Evolutionary conservation across 35 echinoderm and acorn worm species (phyloP), one percentile per base, ranked within the genome.

Genomic region (Heliocidaris tuberculata): DNA sequence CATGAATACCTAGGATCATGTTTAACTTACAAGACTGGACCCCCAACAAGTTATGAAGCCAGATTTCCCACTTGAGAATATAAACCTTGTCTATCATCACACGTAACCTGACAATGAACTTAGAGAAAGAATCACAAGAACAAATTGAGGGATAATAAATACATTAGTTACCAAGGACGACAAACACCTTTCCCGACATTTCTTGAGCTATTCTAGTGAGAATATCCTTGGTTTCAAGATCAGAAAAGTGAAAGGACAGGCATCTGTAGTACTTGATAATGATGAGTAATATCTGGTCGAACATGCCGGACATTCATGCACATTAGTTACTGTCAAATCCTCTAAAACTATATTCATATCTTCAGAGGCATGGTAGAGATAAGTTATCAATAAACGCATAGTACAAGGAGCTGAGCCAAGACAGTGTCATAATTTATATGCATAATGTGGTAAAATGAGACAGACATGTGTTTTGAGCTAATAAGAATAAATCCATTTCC

Each of bases 81-180:
- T 56, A 56, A 11, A 56, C 52, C 65, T n/a, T 78, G 27, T 78
- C 65, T 24, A 27, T 78, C 65, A 78, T 27, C 65, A 78, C 65
- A 78, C 65, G 65, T 78, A n/a, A 78, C 65, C 65, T 78, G 65
- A 78, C 65, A 78, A 78, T 78, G 65, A 78, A 78, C 65, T n/a
- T 8, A 78, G 65, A 78, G 65, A 78, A 24, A 8, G 65, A 78
- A 78, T 78, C 17, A 24, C 7, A 19, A 78, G 65, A 78, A 78
- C 52, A 71, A 78, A 29, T 78, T 3, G 65, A 78, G 21, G 21
- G 65, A 78, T 78, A n/a, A n/a, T n/a, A 78, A 71, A 78, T 27
- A 78, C 65, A 78, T 78, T 78, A 0, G 65, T 78, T 78, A n/a
- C 21, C 65, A 78, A 27, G 21, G 65, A n/a, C 27, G 27, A 78